These are phyloP conservation scores for Mystacornis crossleyi DNA, from an alignment of 2,113 vertebrate genomes.

Conservation along the genomic window DNA sequence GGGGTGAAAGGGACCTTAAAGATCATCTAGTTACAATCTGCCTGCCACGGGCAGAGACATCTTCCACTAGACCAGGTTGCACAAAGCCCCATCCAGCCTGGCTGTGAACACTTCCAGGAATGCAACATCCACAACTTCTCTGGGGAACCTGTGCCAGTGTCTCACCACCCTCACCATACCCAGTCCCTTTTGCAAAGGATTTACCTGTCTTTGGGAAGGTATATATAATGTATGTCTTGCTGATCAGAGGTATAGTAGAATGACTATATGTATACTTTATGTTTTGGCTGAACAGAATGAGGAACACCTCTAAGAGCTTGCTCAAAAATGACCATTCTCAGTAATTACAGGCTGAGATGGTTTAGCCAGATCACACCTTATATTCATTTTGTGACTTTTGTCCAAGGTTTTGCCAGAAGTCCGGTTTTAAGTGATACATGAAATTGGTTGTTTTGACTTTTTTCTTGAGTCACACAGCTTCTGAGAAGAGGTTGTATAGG, in stretches of 20 bases:
- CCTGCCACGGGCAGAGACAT: neutral
- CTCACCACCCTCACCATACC: accelerated
- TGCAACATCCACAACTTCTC: neutral
- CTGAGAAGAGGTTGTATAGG: neutral
- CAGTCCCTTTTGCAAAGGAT: neutral
- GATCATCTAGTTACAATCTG: neutral
- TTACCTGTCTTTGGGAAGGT: neutral
- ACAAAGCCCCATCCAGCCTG: neutral
- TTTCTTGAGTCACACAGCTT: neutral
- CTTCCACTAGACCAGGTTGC: neutral
- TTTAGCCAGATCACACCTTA: neutral
- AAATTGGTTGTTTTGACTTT: neutral
- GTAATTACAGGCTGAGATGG: neutral
- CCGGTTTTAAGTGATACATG: neutral
- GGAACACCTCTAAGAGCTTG: neutral
- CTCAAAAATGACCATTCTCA: neutral
- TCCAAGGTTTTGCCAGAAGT: neutral
- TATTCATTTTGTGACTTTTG: neutral
- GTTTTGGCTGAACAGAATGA: neutral
- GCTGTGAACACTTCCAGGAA: neutral
- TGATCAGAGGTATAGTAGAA: neutral
- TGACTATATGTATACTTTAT: neutral
- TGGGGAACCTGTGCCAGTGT: neutral
- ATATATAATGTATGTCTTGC: neutral
- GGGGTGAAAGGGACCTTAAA: neutral